Evolutionary conservation across 2,888 invertebrate genomes (phyloP).

Genomic region (Diabrotica balteata): DNA sequence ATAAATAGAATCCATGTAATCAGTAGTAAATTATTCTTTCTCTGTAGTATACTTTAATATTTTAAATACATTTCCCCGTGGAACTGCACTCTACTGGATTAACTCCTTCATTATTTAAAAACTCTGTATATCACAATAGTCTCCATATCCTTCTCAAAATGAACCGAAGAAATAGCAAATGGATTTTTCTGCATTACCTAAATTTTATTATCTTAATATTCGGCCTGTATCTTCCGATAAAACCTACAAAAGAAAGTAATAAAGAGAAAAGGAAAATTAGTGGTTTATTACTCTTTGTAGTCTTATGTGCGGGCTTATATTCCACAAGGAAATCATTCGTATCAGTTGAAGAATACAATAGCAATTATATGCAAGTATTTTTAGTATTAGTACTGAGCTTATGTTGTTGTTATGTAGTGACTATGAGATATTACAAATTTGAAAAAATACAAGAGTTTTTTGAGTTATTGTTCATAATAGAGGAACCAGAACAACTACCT

Average conservation of each 20-base stretch:
- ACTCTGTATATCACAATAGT: too few species aligned
- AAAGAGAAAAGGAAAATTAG: slow-evolving; percentile 19
- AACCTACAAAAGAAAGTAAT: not conserved
- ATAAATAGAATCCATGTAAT: too few species aligned
- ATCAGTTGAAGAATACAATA: not conserved
- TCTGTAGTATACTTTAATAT: too few species aligned
- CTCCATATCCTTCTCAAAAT: not conserved
- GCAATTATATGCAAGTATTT: slow-evolving; percentile 8
- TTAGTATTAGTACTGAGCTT: not conserved
- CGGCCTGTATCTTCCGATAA: slow-evolving; percentile 27
- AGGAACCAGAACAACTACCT: not conserved
- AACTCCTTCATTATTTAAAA: too few species aligned
- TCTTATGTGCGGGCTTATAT: slow-evolving; percentile 16
- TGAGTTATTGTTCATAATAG: slow-evolving; percentile 7
- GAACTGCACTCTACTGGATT: too few species aligned
- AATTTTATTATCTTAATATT: slow-evolving; percentile 12
- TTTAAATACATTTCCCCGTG: too few species aligned
- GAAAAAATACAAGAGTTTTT: slow-evolving; percentile 17
- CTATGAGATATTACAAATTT: slow-evolving; percentile 21
- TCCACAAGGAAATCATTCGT: slow-evolving; percentile 1
- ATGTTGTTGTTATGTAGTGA: slow-evolving; percentile 17
- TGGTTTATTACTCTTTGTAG: slow-evolving; percentile 18
- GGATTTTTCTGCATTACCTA: slow-evolving; percentile 7
- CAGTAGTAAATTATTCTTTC: too few species aligned
- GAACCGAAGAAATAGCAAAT: not conserved